Percentiles rank a stretch among this genome's conserved stretches.
Conservation (phyloP, 2,113 vertebrate genomes). For the Phylloscopus whistleri region DNA sequence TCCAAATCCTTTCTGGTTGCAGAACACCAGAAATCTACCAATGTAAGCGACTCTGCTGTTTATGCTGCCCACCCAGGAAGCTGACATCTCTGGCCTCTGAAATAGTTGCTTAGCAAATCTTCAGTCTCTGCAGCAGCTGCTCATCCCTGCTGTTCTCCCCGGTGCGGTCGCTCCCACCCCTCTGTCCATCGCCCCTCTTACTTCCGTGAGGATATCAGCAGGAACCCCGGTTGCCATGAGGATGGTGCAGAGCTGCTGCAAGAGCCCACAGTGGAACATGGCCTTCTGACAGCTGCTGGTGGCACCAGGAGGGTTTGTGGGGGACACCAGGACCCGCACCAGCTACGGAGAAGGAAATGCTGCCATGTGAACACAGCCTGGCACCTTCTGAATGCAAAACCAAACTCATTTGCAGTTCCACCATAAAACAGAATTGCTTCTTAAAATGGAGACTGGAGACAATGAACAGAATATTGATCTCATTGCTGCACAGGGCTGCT, state of each 20-base stretch:
- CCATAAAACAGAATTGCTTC: fast-evolving
- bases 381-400: neutral
- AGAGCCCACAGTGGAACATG: slow-evolving; percentile 91
- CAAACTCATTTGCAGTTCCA: neutral
- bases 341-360: slow-evolving; percentile 67
- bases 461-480: fast-evolving
- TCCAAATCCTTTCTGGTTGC: neutral
- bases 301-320: slow-evolving; percentile 92
- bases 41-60: fast-evolving
- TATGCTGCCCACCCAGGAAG: neutral
- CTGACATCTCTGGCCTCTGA: neutral
- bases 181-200: neutral
- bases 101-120: neutral
- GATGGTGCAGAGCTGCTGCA: slow-evolving; percentile 95
- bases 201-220: slow-evolving; percentile 96
- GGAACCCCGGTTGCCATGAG: slow-evolving; percentile 96
- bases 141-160: neutral
- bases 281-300: slow-evolving; percentile 94
- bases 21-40: neutral
- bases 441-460: neutral
- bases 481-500: fast-evolving
- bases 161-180: neutral
- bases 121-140: neutral
- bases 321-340: slow-evolving; percentile 93
- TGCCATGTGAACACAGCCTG: fast-evolving